phyloP scores from a whole-genome alignment of 2,888 invertebrate species.

The Leuctra nigra region DNA sequence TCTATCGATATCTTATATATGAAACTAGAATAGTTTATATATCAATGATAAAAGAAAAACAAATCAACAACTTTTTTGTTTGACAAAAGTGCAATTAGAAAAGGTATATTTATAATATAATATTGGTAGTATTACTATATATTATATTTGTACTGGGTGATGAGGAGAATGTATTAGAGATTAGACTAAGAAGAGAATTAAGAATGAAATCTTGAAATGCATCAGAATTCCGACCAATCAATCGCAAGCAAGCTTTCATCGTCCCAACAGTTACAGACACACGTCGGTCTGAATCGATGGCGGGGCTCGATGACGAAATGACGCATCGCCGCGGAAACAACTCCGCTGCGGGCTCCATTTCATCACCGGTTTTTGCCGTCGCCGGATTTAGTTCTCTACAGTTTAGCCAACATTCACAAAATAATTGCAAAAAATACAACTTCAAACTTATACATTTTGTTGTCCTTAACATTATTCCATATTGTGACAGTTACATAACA shows the following conservation, averaged over 20 bases:
- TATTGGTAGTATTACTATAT: conserved; percentile 13
- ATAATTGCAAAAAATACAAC: too few relatives aligned
- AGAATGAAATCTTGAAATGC: conserved; percentile 14
- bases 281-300: too few relatives aligned
- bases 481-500: too few relatives aligned
- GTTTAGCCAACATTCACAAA: too few relatives aligned
- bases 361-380: too few relatives aligned
- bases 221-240: conserved; percentile 13
- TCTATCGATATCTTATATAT: conserved; percentile 48
- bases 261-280: too few relatives aligned
- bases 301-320: too few relatives aligned
- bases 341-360: too few relatives aligned
- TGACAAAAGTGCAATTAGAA: conserved; percentile 57
- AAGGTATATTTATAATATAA: conserved; percentile 26
- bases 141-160: conserved; percentile 14
- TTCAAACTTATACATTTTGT: too few relatives aligned
- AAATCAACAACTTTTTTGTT: conserved; percentile 43
- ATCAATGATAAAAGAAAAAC: conserved; percentile 37
- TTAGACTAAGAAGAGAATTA: conserved; percentile 19
- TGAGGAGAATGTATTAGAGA: conserved; percentile 11
- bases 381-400: too few relatives aligned
- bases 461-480: too few relatives aligned
- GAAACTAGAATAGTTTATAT: conserved; percentile 32
- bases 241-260: not conserved
- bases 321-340: too few relatives aligned